Evolutionary conservation across 1,140 invertebrate species (phyloP).

Genomic region (Lycorma delicatula): DNA sequence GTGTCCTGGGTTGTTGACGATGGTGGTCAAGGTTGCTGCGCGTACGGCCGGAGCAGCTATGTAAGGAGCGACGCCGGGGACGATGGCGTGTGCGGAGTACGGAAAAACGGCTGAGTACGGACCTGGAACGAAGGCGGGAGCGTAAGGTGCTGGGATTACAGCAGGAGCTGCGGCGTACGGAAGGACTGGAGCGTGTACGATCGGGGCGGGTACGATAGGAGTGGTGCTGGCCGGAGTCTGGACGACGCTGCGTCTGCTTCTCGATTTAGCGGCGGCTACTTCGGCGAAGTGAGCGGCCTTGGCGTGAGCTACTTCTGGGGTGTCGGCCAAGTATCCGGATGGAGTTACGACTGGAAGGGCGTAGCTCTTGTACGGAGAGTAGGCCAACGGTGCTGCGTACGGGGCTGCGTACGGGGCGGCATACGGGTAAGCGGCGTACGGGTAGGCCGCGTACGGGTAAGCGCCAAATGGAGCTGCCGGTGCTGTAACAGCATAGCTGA

Average conservation of each 20-base stretch:
- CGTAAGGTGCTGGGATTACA: constrained; percentile 5
- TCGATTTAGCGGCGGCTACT: constrained; percentile 7
- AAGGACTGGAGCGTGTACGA: constrained; percentile 11
- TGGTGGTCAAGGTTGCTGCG: constrained; percentile 38
- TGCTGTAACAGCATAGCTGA: not conserved
- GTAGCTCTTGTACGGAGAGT: constrained; percentile 32
- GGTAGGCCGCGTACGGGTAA: constrained; percentile 3
- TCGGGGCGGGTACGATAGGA: not conserved
- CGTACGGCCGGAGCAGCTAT: constrained; percentile 30
- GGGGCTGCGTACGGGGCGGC: constrained; percentile 22
- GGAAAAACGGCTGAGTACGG: constrained; percentile 10
- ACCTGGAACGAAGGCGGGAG: constrained; percentile 19
- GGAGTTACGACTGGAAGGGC: constrained; percentile 32
- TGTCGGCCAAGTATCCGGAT: constrained; percentile 10
- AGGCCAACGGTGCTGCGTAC: too few species aligned
- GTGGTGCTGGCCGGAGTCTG: not conserved
- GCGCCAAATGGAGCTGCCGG: constrained; percentile 1
- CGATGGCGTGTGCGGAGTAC: constrained; percentile 17
- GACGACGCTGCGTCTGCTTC: not conserved
- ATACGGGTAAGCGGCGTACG: constrained; percentile 2
- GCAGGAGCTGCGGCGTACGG: constrained; percentile 12
- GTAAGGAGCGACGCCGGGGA: constrained; percentile 27
- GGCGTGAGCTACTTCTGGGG: constrained; percentile 24
- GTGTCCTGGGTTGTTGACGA: constrained; percentile 38
- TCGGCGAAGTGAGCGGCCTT: constrained; percentile 26